phyloP scores from a whole-genome alignment of 2,797 vertebrate genomes.

The Eulemur rubriventer region DNA sequence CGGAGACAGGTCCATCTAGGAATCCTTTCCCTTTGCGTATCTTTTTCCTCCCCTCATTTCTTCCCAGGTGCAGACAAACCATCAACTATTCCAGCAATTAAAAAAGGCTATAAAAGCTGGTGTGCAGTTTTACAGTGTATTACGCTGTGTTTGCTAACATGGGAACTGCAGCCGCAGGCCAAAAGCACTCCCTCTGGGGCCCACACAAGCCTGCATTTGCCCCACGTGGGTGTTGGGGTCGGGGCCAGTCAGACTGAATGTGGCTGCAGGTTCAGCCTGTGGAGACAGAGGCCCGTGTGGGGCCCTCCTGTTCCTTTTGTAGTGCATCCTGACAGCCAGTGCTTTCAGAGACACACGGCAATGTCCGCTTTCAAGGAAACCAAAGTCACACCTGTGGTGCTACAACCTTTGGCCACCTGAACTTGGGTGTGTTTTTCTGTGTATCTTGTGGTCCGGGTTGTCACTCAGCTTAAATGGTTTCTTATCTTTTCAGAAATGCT shows the following conservation, averaged over 20 bases:
- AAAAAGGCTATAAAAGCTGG: background rate
- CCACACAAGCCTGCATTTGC: background rate
- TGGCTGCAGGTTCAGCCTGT: background rate
- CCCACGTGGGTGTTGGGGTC: background rate
- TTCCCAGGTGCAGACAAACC: background rate
- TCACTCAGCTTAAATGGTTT: background rate
- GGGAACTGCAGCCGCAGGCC: background rate
- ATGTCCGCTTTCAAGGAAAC: background rate
- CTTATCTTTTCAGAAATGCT: constrained; percentile 81
- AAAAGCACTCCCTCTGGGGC: background rate
- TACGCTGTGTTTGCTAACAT: background rate
- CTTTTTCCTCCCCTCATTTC: background rate
- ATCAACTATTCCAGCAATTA: background rate
- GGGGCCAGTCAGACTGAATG: background rate
- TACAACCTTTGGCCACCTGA: background rate
- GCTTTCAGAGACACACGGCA: background rate
- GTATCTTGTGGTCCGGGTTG: background rate
- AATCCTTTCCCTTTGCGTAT: background rate
- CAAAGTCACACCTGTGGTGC: background rate
- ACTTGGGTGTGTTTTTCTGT: background rate
- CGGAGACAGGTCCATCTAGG: fast-evolving
- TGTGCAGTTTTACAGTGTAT: background rate
- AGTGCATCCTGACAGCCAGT: background rate
- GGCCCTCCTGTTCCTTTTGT: background rate
- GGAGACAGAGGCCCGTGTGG: background rate